These are phyloP conservation scores for Aythya baeri DNA, from an alignment of 2,113 vertebrate species.

Conservation along the genomic window DNA sequence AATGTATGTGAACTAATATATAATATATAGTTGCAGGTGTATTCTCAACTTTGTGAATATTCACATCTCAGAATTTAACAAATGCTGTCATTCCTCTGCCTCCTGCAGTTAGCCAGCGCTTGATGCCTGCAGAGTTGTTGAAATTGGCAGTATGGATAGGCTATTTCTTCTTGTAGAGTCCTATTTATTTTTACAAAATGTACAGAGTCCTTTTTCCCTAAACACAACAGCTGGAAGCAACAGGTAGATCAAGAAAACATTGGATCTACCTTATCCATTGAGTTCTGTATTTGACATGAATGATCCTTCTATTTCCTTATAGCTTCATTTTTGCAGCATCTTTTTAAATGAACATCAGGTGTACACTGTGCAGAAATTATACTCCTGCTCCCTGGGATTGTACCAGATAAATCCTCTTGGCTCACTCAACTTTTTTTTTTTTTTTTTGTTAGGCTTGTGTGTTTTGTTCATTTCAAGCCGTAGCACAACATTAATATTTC, in stretches of 20 bases:
- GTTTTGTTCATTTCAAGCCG: background rate
- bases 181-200: background rate
- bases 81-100: background rate
- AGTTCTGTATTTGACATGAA: background rate
- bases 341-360: background rate
- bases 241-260: background rate
- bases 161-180: background rate
- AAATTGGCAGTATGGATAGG: background rate
- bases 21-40: background rate
- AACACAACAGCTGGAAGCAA: background rate
- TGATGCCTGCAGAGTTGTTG: background rate
- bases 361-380: background rate
- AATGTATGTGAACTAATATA: background rate
- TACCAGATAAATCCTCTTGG: background rate
- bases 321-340: background rate
- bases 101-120: background rate
- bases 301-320: background rate
- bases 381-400: background rate
- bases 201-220: background rate
- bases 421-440: background rate
- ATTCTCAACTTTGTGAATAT: background rate
- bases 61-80: background rate
- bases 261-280: background rate
- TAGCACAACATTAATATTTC: background rate
- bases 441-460: background rate